These are phyloP conservation scores for Agrypnus murinus DNA, from an alignment of 2,888 invertebrate genomes.

Conservation along the genomic window DNA sequence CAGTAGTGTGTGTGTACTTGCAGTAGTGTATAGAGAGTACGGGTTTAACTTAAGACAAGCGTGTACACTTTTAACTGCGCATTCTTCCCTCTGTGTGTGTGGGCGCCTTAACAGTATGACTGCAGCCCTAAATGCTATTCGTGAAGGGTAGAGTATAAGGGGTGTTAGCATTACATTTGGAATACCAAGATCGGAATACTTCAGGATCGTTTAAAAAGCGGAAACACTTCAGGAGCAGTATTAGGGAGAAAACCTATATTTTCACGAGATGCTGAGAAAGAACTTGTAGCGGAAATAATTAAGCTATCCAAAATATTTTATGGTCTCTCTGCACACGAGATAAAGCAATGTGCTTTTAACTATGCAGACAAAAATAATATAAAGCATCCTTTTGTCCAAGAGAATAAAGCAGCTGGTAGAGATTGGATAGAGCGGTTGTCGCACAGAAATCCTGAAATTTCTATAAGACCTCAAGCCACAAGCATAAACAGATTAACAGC, in stretches of 20 bases:
- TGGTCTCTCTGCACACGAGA: too few species aligned
- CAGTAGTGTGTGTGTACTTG: too few species aligned
- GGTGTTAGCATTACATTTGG: neutral
- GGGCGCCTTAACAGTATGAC: too few species aligned
- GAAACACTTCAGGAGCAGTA: neutral
- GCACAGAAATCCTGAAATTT: conserved; percentile 53
- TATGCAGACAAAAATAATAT: neutral
- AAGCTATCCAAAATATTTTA: too few species aligned
- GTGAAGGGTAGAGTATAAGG: conserved; percentile 3
- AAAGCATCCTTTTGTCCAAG: neutral
- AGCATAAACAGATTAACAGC: conserved; percentile 58
- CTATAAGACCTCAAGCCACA: conserved; percentile 59
- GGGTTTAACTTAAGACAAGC: too few species aligned
- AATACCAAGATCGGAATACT: neutral
- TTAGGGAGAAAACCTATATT: too few species aligned
- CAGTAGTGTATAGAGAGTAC: too few species aligned
- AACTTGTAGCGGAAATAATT: too few species aligned
- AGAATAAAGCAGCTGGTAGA: conserved; percentile 28
- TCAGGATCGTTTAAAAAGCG: neutral
- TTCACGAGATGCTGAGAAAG: too few species aligned
- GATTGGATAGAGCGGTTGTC: conserved; percentile 56
- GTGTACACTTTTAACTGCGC: too few species aligned
- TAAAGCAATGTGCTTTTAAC: neutral
- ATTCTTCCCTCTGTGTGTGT: too few species aligned
- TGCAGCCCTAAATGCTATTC: conserved; percentile 4